Percentiles rank a stretch among this genome's conserved stretches.
phyloP scores from a whole-genome alignment of 1,140 invertebrate genomes.

The Rhagoletis pomonella region DNA sequence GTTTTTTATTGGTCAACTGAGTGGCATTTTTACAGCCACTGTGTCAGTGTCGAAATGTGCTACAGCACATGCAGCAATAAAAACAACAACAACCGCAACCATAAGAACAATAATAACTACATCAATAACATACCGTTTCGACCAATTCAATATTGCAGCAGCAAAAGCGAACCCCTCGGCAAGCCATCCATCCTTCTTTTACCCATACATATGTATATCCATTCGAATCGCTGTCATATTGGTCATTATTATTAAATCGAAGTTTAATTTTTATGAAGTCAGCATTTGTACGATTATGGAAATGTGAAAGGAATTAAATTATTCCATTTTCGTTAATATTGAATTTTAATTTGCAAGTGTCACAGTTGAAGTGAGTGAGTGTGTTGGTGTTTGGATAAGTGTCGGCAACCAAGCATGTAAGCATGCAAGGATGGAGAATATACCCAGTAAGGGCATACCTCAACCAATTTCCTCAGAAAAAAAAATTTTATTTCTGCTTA shows the following conservation, averaged over 20 bases:
- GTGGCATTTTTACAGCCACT: constrained; percentile 41
- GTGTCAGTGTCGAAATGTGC: constrained; percentile 27
- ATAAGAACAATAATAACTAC: background rate
- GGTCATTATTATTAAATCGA: constrained; percentile 71
- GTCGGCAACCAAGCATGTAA: background rate
- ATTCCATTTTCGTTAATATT: constrained; percentile 72
- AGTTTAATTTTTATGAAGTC: constrained; percentile 74
- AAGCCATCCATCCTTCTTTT: background rate
- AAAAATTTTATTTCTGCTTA: too few relatives aligned
- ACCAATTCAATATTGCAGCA: background rate
- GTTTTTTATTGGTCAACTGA: constrained; percentile 44
- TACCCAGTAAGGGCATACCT: too few relatives aligned
- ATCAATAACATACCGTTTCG: background rate
- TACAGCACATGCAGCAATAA: background rate
- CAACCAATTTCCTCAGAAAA: too few relatives aligned
- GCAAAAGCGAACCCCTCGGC: background rate
- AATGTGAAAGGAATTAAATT: constrained; percentile 69
- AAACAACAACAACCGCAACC: background rate
- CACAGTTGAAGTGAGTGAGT: background rate
- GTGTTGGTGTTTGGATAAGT: background rate
- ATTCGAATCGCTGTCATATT: constrained; percentile 59
- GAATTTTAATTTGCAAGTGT: constrained; percentile 72
- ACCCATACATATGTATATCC: background rate
- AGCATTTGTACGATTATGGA: constrained; percentile 68
- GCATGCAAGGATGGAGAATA: background rate